Base-by-base conservation (phyloP, 2,888 invertebrate species). In the Cephus sareptanus region DNA sequence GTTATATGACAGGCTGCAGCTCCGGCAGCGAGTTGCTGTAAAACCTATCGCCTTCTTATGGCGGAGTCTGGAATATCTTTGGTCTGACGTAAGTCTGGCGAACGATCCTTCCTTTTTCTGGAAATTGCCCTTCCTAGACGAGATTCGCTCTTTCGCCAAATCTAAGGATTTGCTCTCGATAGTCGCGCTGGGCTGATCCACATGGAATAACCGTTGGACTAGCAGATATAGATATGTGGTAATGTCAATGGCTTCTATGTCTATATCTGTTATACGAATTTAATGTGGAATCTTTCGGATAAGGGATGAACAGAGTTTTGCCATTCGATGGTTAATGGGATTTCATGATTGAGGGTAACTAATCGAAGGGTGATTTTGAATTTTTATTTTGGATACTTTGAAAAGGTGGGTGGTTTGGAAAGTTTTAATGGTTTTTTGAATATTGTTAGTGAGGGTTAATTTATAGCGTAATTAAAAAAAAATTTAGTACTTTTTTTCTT, bases 1-100 rank as follows among this genome's bases (percentile, higher is more conserved):
- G 82, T 85, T 83, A 83, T 81, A 82, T 79, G 83, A 85, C 79
- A 79, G 56, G 74, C 15, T 34, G 71, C 33, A 71, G 40, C 23
- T 6, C 23, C 9, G 4, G 23, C 9, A 9, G 9, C 56, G 15
- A 56, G 56, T 23, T 56, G 23, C 56, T 23, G 56, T 23, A 56
- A 56, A 56, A 56, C 56, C 56, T 23, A 23, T 56, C 9, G 9
- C 23, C 56, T 23, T 56, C 56, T 56, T 56, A 56, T 9, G 56
- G 23, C 37, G 23, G 2, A 23, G 56, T 56, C 56, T 56, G 56
- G 56, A 56, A 23, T 56, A 23, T 56, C 56, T 56, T 56, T 2
- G 56, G 56, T 9, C 56, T 9, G 23, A 56, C 23, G 56, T 23
- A 6, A 56, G 56, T 23, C 56, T 23, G 56, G 0, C 23, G 23